A percentile compares a stretch with the other conserved stretches of the same genome.
phyloP scores from a whole-genome alignment of 2,113 vertebrate genomes.

The Megaptera novaeangliae region DNA sequence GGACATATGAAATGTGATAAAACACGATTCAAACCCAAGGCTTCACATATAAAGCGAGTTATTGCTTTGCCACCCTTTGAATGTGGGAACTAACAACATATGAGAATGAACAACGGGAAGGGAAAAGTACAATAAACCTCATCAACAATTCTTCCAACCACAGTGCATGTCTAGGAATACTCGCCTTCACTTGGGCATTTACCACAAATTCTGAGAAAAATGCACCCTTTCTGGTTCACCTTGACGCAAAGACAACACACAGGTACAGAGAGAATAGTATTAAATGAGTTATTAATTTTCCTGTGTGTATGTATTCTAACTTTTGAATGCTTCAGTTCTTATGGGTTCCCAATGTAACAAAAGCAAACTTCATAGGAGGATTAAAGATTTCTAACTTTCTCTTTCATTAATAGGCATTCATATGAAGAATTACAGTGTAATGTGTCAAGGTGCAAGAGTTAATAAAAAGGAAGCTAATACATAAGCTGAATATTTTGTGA shows the following conservation, averaged over 20 bases:
- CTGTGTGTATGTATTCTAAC: neutral
- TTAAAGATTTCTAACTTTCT: constrained; percentile 25
- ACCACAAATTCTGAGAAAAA: constrained; percentile 17
- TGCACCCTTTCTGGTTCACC: neutral
- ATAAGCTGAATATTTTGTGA: neutral
- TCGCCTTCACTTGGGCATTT: neutral
- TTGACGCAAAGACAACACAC: neutral
- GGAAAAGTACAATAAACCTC: neutral
- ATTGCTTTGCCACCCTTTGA: neutral
- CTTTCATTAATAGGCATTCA: neutral
- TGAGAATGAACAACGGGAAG: neutral
- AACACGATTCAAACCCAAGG: neutral
- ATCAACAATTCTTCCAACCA: constrained; percentile 7
- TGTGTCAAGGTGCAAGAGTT: neutral
- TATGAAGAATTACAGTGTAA: neutral
- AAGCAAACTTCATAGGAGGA: neutral
- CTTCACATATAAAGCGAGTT: neutral
- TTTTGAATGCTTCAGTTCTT: constrained; percentile 23
- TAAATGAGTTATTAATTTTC: neutral
- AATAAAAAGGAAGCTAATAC: neutral
- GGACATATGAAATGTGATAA: neutral
- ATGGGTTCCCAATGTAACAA: neutral
- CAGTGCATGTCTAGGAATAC: neutral
- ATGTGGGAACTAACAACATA: neutral
- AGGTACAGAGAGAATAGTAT: neutral